Evolutionary conservation across 1,140 invertebrate species (phyloP), one percentile per base, ranked within the genome.

Genomic region (Rhyzopertha dominica): DNA sequence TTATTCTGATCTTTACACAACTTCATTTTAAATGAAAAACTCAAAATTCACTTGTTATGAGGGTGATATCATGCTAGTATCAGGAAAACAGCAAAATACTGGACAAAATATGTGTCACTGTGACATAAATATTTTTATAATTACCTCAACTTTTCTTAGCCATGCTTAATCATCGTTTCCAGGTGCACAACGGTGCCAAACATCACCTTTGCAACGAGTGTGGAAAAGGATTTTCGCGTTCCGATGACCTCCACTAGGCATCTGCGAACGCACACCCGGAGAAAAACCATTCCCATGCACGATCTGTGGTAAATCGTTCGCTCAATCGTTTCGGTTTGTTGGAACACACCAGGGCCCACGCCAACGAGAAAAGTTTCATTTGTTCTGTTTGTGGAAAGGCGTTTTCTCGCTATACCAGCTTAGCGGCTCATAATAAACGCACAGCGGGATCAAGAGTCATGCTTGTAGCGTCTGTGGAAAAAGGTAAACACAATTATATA

Each of bases 131-230:
- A n/a, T n/a, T n/a, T n/a, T n/a, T n/a, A n/a, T n/a, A n/a, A n/a
- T n/a, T n/a, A n/a, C n/a, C n/a, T n/a, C n/a, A n/a, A 26, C 24
- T 26, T 8, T 26, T 26, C 24, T 7, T n/a, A n/a, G n/a, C n/a
- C n/a, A n/a, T n/a, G n/a, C n/a, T n/a, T 16, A 23, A 13, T 13
- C 32, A 43, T 16, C 16, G 10, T 42, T 47, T 45, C 1, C 37
- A 58, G 56, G 51, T 56, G 3, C 61, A 65, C 29, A 59, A 65
- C 18, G 54, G 56, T 10, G 76, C 76, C 40, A 77, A 77, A 58
- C 75, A 76, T 1, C 79, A 77, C 52, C 70, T 76, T 51, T 80
- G 79, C 55, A 73, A 67, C 50, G 77, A 76, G 53, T 81, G 79
- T 55, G 63, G 68, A 18, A 71, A 79, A 55, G 65, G 59, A 10